A percentile compares a stretch with the other conserved stretches of the same genome.
Evolutionary conservation across 1,140 invertebrate species (phyloP).

Genomic region (Ips nitidus): DNA sequence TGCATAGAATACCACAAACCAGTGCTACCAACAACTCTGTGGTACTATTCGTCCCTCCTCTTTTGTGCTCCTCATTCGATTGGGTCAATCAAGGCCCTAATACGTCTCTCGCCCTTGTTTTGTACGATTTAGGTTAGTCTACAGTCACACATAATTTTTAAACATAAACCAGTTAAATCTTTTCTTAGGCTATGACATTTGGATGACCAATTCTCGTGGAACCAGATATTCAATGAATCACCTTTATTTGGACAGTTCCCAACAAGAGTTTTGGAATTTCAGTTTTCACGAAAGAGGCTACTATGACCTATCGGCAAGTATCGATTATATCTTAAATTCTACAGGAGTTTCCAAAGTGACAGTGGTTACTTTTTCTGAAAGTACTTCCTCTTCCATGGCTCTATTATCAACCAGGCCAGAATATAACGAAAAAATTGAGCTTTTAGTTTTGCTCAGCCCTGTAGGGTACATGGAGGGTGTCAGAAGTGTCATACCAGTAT

Average conservation of each 20-base stretch:
- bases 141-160: not conserved
- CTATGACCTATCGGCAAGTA: constrained; percentile 64
- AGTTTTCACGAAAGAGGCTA: constrained; percentile 72
- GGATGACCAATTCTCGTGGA: constrained; percentile 63
- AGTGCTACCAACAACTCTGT: not conserved
- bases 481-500: constrained; percentile 11
- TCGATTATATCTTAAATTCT: constrained; percentile 59
- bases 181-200: constrained; percentile 55
- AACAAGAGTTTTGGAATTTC: constrained; percentile 25
- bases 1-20: constrained; percentile 35
- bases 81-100: constrained; percentile 10
- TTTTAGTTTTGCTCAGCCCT: constrained; percentile 61
- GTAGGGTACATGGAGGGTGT: constrained; percentile 53
- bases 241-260: constrained; percentile 4
- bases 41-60: constrained; percentile 11
- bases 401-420: constrained; percentile 56
- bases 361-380: constrained; percentile 62
- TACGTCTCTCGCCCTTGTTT: constrained; percentile 9
- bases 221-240: constrained; percentile 31
- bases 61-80: constrained; percentile 14
- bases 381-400: constrained; percentile 60
- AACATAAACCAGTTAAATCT: not conserved
- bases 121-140: constrained; percentile 20
- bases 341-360: constrained; percentile 56
- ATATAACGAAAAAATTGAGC: constrained; percentile 59